Evolutionary conservation across 2,888 invertebrate genomes (phyloP).

Genomic region (Mylabris sibirica): DNA sequence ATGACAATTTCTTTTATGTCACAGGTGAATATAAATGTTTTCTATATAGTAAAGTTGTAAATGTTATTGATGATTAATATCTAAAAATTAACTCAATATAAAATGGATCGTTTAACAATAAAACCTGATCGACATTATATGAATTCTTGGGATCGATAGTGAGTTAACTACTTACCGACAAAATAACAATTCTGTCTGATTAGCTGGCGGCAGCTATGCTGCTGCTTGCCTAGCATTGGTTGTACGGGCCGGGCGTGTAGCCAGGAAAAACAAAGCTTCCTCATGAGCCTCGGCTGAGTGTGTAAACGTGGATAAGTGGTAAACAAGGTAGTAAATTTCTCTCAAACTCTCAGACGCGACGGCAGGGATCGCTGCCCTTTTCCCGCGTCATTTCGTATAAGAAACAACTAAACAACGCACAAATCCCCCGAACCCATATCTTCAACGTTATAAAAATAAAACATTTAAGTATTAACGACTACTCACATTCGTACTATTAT

Average conservation of each 20-base stretch:
- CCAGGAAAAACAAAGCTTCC: constrained; percentile 61
- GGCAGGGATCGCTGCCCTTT: constrained; percentile 48
- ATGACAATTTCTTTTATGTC: not conserved
- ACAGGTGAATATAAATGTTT: not conserved
- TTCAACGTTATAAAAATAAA: not conserved
- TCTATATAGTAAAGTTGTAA: not conserved
- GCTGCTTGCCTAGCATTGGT: constrained; percentile 36
- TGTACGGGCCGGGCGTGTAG: constrained; percentile 52
- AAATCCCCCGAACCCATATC: constrained; percentile 18
- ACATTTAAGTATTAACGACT: not conserved
- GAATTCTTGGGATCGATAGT: constrained; percentile 50
- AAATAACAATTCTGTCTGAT: constrained; percentile 58
- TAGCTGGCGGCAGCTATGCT: constrained; percentile 51
- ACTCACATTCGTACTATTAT: constrained; percentile 14
- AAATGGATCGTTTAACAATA: constrained; percentile 20
- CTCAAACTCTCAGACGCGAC: constrained; percentile 52
- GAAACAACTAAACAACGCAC: constrained; percentile 24
- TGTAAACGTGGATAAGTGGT: constrained; percentile 63
- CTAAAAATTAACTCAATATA: not conserved
- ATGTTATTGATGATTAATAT: not conserved
- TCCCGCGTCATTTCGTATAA: constrained; percentile 42
- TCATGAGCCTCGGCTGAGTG: constrained; percentile 57
- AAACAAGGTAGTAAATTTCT: constrained; percentile 64
- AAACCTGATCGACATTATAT: constrained; percentile 37
- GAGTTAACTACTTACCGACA: constrained; percentile 56